These are phyloP conservation scores for Ceramica pisi DNA, from an alignment of 2,888 invertebrate species.

Conservation along the genomic window DNA sequence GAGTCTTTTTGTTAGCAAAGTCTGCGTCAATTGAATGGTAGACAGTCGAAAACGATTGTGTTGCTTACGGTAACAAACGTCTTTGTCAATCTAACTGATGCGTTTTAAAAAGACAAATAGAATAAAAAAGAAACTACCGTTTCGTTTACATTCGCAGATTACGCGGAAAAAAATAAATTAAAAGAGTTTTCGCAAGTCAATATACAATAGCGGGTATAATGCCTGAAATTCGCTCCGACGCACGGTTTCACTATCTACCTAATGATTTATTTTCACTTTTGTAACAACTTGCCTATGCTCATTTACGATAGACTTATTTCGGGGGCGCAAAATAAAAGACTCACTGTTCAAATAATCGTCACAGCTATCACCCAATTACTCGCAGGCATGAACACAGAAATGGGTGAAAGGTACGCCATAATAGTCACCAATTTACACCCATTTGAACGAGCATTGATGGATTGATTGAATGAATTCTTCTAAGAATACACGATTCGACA, in stretches of 20 bases:
- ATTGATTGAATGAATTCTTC: conserved; percentile 76
- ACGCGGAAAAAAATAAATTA: conserved; percentile 16
- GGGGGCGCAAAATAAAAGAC: conserved; percentile 57
- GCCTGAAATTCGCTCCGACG: conserved; percentile 20
- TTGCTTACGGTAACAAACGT: conserved; percentile 21
- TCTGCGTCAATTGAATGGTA: conserved; percentile 33
- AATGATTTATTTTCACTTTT: conserved; percentile 60
- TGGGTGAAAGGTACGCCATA: conserved; percentile 82
- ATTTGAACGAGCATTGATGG: conserved; percentile 76
- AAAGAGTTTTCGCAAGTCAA: conserved; percentile 7
- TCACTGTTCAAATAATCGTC: conserved; percentile 66
- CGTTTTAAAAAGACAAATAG: conserved; percentile 12
- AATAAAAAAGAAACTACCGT: conserved; percentile 20
- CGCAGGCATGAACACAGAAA: conserved; percentile 71
- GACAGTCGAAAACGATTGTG: conserved; percentile 45
- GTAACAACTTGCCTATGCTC: conserved; percentile 23
- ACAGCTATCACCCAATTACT: conserved; percentile 67
- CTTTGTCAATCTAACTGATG: conserved; percentile 31
- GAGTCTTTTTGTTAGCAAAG: conserved; percentile 45
- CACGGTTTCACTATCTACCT: conserved; percentile 19
- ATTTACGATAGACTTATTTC: conserved; percentile 49
- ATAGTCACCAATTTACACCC: conserved; percentile 79
- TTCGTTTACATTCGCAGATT: conserved; percentile 32
- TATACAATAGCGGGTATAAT: neutral
- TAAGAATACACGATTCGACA: conserved; percentile 75